phyloP scores from a whole-genome alignment of 2,797 vertebrate species.

The Rhabdophis nuchalis region DNA sequence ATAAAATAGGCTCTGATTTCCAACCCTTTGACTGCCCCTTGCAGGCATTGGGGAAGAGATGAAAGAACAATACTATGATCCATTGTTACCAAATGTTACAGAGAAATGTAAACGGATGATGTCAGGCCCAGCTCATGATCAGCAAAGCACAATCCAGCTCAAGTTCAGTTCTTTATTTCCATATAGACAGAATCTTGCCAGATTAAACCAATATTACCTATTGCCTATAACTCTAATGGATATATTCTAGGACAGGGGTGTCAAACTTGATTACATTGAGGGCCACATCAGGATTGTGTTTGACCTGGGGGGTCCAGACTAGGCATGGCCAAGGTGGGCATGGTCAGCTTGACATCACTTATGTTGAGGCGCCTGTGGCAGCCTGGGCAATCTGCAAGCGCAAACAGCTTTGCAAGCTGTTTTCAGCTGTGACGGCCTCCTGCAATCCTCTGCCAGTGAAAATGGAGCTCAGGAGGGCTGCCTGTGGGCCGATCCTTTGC shows the following conservation, averaged over 20 bases:
- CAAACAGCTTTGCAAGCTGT: too few relatives aligned
- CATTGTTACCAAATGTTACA: background rate
- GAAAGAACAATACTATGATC: background rate
- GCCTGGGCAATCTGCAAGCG: too few relatives aligned
- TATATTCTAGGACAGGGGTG: background rate
- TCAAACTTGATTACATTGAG: too few relatives aligned
- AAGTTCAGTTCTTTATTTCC: background rate
- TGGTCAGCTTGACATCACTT: too few relatives aligned
- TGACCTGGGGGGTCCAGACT: too few relatives aligned
- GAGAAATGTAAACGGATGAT: background rate
- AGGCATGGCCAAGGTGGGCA: too few relatives aligned
- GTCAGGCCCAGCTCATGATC: background rate
- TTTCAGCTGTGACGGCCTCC: too few relatives aligned
- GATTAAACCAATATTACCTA: background rate
- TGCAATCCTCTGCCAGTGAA: too few relatives aligned
- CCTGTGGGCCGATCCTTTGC: too few relatives aligned
- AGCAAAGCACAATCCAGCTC: background rate
- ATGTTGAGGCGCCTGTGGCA: too few relatives aligned
- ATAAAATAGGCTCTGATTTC: background rate
- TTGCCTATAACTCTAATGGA: background rate
- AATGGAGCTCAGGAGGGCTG: too few relatives aligned
- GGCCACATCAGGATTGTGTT: too few relatives aligned
- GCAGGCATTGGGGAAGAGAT: background rate
- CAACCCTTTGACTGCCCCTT: background rate
- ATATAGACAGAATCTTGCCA: background rate